A percentile compares a stretch with the other conserved stretches of the same genome.
Evolutionary conservation across 30 jellyfish, hydroid and myxozoan genomes (phyloP).

Genomic region (Nemopilema nomurai): DNA sequence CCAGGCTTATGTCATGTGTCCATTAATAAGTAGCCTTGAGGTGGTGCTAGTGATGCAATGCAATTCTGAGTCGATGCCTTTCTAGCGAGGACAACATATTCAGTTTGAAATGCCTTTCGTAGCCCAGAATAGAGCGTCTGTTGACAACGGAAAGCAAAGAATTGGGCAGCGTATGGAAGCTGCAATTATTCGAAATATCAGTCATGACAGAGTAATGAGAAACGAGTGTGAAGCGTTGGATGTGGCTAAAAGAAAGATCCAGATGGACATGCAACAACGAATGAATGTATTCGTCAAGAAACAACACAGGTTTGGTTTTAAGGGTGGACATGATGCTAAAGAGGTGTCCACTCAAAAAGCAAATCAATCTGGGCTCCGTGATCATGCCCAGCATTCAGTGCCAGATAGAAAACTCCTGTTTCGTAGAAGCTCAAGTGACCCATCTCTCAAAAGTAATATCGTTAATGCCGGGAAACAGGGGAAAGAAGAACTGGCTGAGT

Average conservation of each 20-base stretch:
- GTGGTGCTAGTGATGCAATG: no score
- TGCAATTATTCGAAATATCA: slow-evolving; percentile 53
- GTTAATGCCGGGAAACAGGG: background rate
- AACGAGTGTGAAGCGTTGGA: slow-evolving; percentile 45
- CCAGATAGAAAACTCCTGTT: background rate
- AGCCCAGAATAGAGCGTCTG: background rate
- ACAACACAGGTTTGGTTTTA: background rate
- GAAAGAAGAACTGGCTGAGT: background rate
- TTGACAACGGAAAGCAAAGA: slow-evolving; percentile 7
- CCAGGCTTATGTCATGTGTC: no score
- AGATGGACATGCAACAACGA: slow-evolving; percentile 30
- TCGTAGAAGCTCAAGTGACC: background rate
- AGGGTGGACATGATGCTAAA: slow-evolving; percentile 6
- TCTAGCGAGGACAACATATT: no score
- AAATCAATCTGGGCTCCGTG: background rate
- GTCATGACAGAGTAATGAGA: slow-evolving; percentile 22
- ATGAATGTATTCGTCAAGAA: slow-evolving; percentile 20
- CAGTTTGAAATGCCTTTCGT: background rate
- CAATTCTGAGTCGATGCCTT: no score
- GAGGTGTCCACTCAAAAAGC: background rate
- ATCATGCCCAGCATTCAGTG: background rate
- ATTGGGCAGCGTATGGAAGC: slow-evolving; percentile 46
- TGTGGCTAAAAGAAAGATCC: slow-evolving; percentile 33
- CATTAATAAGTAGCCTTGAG: no score
- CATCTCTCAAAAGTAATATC: background rate